Conservation (phyloP, 2,113 vertebrate species). For the Indicator indicator region DNA sequence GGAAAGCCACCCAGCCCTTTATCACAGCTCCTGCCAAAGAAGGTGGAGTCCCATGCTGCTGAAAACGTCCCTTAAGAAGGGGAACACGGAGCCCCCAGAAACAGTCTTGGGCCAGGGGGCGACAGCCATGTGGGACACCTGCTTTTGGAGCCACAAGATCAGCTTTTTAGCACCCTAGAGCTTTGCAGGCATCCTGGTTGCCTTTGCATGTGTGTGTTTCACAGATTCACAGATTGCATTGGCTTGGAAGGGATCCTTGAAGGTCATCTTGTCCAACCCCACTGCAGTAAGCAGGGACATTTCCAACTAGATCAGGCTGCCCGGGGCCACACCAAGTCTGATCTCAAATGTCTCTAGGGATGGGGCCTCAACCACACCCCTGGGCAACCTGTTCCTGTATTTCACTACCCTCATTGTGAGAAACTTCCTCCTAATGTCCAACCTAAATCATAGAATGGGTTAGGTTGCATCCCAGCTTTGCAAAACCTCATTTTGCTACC, state of each 20-base stretch:
- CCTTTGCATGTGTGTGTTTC: not conserved
- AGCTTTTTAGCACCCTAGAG: not conserved
- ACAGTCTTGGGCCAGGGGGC: not conserved
- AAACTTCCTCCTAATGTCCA: too few species aligned
- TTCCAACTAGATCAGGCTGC: too few species aligned
- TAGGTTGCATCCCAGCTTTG: not conserved
- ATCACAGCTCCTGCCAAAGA: rapidly evolving
- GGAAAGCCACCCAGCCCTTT: not conserved
- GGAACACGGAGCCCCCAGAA: not conserved
- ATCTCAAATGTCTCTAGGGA: too few species aligned
- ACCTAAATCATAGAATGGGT: too few species aligned
- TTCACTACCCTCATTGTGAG: too few species aligned
- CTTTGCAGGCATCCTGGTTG: not conserved
- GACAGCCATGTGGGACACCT: not conserved
- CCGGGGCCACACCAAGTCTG: too few species aligned
- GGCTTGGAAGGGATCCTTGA: too few species aligned
- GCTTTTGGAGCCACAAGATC: not conserved
- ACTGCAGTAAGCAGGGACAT: too few species aligned
- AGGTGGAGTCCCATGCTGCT: rapidly evolving
- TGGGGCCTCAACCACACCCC: too few species aligned
- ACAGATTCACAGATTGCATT: too few species aligned
- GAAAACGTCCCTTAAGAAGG: not conserved
- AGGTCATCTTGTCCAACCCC: too few species aligned
- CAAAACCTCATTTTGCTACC: not conserved
- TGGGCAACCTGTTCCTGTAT: too few species aligned